Conservation (phyloP, 2,113 vertebrate species). For the Phaetusa simplex region DNA sequence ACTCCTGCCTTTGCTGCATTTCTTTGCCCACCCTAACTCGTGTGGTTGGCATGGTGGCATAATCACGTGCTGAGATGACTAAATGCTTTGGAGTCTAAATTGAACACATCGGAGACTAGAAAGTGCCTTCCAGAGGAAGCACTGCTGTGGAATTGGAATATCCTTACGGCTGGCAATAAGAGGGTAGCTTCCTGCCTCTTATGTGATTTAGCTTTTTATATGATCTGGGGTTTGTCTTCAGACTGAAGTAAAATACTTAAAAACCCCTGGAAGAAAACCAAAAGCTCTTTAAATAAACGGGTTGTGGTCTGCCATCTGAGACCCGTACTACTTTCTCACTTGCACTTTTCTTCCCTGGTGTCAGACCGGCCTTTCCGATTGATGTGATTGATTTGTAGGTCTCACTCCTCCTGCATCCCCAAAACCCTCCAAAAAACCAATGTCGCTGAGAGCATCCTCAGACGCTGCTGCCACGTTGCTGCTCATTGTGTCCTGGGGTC, state of each 20-base stretch:
- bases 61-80: constrained; percentile 18
- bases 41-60: constrained; percentile 30
- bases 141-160: background rate
- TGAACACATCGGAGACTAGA: background rate
- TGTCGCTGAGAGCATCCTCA: background rate
- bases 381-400: rapidly evolving
- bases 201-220: rapidly evolving
- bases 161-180: background rate
- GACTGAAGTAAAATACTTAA: background rate
- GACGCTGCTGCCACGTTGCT: background rate
- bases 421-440: background rate
- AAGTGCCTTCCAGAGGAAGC: constrained; percentile 5
- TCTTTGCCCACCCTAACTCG: background rate
- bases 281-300: background rate
- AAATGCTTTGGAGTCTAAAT: constrained; percentile 22
- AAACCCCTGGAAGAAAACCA: background rate
- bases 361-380: background rate
- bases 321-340: background rate
- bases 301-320: background rate
- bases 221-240: background rate
- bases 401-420: background rate
- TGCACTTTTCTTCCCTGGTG: background rate
- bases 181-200: background rate
- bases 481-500: background rate
- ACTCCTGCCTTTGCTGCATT: background rate